Evolutionary conservation across 2,888 invertebrate species (phyloP), one percentile per base, ranked within the genome.

Genomic region (Tetropium fuscum): DNA sequence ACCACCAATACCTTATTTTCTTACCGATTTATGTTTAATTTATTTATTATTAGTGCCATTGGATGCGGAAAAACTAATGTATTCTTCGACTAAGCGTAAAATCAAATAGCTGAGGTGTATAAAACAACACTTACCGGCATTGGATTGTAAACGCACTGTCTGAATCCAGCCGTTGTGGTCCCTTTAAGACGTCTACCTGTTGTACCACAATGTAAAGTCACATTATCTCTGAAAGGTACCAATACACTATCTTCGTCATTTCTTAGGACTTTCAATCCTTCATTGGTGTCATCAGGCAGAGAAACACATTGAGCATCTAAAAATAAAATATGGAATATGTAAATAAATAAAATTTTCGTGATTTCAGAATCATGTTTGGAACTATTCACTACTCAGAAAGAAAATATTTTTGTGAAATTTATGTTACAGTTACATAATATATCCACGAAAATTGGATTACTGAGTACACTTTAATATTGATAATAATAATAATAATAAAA

Each of bases 101-200:
- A 27, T 2, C 5, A 3, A 4, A 27, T 27, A 5, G 8, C 8
- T 5, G 2, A 10, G 27, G 5, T 41, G 41, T 13, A 11, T 3
- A 47, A 27, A 32, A 38, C 10, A 25, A 32, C 56, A 74, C 83
- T 81, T 81, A 88, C 89, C 30, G 92, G 90, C 81, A 94, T 93
- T 0, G 97, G 97, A 82, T 97, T 96, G 77, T 95, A 97, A 16
- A 96, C 97, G 81, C 98, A 98, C 79, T 98, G 97, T 60, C 97
- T 89, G 80, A 95, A 96, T 1, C 88, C 86, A 4, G 96, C 89
- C 2, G 94, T 90, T 0, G 92, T 87, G 1, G 96, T 95, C 73
- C 91, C 90, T 66, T 94, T 85, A 3, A 95, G 79, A 48, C 89
- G 89, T 62, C 92, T 87, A 16, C 96, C 96, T 30, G 90, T 86